Percentiles rank a stretch among this genome's conserved stretches.
These are phyloP conservation scores for Eurypyga helias DNA, from an alignment of 2,113 vertebrate genomes.

Conservation along the genomic window DNA sequence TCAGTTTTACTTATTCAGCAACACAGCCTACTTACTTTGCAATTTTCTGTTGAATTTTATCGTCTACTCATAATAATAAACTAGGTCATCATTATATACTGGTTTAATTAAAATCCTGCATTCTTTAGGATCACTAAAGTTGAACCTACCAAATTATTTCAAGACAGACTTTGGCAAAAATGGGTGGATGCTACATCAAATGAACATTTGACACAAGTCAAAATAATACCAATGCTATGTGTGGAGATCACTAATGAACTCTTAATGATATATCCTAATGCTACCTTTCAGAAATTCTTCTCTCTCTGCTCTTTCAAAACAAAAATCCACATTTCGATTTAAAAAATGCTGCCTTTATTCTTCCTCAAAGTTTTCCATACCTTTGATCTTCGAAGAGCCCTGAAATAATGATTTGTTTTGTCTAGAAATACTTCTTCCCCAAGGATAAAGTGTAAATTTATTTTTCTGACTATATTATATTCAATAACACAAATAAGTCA, in stretches of 20 bases:
- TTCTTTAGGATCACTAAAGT: background rate
- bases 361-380: background rate
- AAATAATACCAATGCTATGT: background rate
- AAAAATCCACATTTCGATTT: background rate
- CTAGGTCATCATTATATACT: background rate
- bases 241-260: background rate
- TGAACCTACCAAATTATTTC: background rate
- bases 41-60: background rate
- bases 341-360: background rate
- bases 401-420: conserved; percentile 53
- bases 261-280: background rate
- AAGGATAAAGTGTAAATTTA: conserved; percentile 23
- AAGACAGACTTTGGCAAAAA: background rate
- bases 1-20: background rate
- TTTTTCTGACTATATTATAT: background rate
- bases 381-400: conserved; percentile 47
- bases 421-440: conserved; percentile 47
- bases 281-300: background rate
- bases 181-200: background rate
- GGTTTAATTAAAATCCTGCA: background rate
- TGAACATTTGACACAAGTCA: background rate
- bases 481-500: background rate
- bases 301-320: background rate
- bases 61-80: background rate
- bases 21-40: background rate